These are phyloP conservation scores for Dermolepida albohirtum DNA, from an alignment of 2,888 invertebrate species.

Conservation along the genomic window DNA sequence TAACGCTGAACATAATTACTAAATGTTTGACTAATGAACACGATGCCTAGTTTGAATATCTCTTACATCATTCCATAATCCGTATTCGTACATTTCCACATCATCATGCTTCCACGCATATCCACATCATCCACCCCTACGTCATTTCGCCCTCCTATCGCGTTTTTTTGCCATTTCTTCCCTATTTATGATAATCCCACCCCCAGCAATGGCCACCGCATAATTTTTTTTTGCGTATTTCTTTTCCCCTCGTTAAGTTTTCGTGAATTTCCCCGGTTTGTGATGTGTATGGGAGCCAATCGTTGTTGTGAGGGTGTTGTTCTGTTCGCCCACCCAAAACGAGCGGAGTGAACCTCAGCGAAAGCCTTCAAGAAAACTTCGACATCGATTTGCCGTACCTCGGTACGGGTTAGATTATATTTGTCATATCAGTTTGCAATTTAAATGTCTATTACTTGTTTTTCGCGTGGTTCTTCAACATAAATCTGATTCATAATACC, in stretches of 20 bases:
- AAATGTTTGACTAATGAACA: slow-evolving; percentile 19
- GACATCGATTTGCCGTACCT: slow-evolving; percentile 51
- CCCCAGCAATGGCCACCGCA: slow-evolving; percentile 51
- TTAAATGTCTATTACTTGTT: slow-evolving; percentile 51
- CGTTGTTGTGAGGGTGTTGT: slow-evolving; percentile 47
- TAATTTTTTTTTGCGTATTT: slow-evolving; percentile 48
- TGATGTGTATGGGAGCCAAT: slow-evolving; percentile 52
- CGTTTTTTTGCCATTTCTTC: slow-evolving; percentile 46
- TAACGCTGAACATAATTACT: slow-evolving; percentile 25
- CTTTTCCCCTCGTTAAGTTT: slow-evolving; percentile 51
- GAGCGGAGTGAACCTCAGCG: slow-evolving; percentile 42
- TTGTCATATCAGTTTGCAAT: slow-evolving; percentile 54
- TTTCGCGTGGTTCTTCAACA: slow-evolving; percentile 52
- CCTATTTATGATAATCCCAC: slow-evolving; percentile 52
- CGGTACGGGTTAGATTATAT: slow-evolving; percentile 52
- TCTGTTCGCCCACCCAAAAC: slow-evolving; percentile 42
- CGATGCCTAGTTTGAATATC: slow-evolving; percentile 10
- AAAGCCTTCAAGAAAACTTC: slow-evolving; percentile 42
- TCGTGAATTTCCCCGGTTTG: slow-evolving; percentile 51
- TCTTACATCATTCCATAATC: slow-evolving; percentile 11
- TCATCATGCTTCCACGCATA: slow-evolving; percentile 6
- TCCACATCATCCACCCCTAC: slow-evolving; percentile 25
- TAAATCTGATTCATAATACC: slow-evolving; percentile 47
- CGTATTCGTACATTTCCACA: slow-evolving; percentile 6
- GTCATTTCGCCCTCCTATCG: slow-evolving; percentile 23